These are phyloP conservation scores for Heteropelma amictum DNA, from an alignment of 2,888 invertebrate species.

Conservation along the genomic window DNA sequence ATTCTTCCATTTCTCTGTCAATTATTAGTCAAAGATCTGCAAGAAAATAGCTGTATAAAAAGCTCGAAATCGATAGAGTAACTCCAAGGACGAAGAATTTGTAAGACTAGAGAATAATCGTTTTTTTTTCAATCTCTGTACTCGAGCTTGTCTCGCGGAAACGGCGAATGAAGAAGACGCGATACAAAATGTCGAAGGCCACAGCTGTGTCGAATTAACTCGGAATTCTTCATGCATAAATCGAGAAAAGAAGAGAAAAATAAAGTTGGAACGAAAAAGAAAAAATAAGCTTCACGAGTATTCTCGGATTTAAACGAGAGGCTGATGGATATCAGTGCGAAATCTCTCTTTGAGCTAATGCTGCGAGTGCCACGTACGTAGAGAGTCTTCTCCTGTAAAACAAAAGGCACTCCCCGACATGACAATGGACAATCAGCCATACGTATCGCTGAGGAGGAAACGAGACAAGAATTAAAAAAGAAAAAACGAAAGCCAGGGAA, in stretches of 20 bases:
- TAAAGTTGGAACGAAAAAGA: not conserved
- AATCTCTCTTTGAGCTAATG: constrained; percentile 25
- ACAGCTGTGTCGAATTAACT: no score
- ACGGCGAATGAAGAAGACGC: no score
- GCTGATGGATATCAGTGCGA: constrained; percentile 47
- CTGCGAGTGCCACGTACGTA: not conserved
- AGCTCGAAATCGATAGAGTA: not conserved
- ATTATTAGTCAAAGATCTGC: constrained; percentile 45
- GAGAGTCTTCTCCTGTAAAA: constrained; percentile 36
- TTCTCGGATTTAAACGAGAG: constrained; percentile 51
- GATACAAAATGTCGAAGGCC: no score
- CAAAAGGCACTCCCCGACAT: constrained; percentile 48
- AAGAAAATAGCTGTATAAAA: not conserved
- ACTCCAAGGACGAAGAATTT: not conserved
- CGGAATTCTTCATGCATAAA: not conserved
- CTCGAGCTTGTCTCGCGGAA: no score
- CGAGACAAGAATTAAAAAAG: not conserved
- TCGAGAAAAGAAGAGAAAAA: not conserved
- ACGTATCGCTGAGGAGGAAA: constrained; percentile 37
- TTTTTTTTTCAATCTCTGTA: no score
- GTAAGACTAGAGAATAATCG: not conserved
- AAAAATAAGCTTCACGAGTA: constrained; percentile 20
- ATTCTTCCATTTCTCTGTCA: not conserved
- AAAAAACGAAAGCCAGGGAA: not conserved
- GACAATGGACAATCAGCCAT: constrained; percentile 68